Evolutionary conservation across 2,797 vertebrate genomes (phyloP), one percentile per base, ranked within the genome.

Genomic region (Dipus sagitta): DNA sequence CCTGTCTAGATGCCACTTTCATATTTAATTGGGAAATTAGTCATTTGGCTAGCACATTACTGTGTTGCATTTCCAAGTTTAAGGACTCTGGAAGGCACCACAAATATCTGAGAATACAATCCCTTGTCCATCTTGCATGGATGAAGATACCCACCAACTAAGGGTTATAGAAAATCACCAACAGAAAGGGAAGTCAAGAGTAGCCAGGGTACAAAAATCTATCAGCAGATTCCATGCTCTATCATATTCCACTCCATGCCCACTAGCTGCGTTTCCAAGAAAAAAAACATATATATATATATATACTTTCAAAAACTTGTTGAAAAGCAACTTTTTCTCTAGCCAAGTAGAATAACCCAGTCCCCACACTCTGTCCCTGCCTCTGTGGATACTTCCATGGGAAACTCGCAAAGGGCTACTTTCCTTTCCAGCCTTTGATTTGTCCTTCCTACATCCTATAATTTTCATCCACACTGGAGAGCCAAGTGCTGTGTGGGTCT

Each of bases 401-500:
- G 71, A 83, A 84, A 30, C 81, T 1, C 88, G 88, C 71, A 85
- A 94, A 91, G 62, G 92, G 84, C 90, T 91, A 62, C 92, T 96
- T 96, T 91, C 88, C 78, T 82, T 88, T 77, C 58, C 3, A 79
- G 84, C 28, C 88, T 95, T 88, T 96, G 92, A 91, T 96, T 93
- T 97, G 88, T 93, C 95, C 93, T 93, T 72, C 87, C 82, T 88
- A 18, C 78, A 95, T 95, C 95, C 93, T 96, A 71, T 95, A 94
- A 96, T 96, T 96, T 96, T 71, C 88, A 93, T 91, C 95, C 75
- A 93, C 88, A 89, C 78, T 68, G 20, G 90, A 97, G 75, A 95
- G 86, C 95, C 93, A 95, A 96, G 91, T 96, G 96, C 92, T 92
- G 83, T 95, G 95, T 94, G 94, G 95, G 81, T 82, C 97, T 97